Conservation (phyloP, 1,140 invertebrate species). For the Psilanteris sp. region DNA sequence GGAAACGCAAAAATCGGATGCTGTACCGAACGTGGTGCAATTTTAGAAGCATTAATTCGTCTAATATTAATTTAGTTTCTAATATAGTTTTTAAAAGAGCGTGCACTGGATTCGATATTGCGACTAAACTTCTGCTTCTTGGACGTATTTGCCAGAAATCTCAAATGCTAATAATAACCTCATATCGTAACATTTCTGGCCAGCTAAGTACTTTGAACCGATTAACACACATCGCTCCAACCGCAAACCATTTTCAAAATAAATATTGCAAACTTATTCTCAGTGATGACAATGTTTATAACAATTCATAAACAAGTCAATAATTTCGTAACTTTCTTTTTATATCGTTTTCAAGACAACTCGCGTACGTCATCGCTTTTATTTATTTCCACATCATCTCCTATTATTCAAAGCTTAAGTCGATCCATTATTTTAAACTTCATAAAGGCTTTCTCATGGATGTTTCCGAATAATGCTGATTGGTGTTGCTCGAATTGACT, state of each 20-base stretch:
- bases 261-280: not conserved
- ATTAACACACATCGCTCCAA: constrained; percentile 43
- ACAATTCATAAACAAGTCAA: too few relatives aligned
- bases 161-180: constrained; percentile 51
- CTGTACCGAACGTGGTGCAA: too few relatives aligned
- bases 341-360: too few relatives aligned
- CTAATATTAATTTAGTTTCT: constrained; percentile 13
- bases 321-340: too few relatives aligned
- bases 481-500: constrained; percentile 52
- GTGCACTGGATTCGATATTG: constrained; percentile 4
- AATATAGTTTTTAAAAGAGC: not conserved
- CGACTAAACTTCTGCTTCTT: constrained; percentile 18
- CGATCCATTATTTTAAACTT: constrained; percentile 46
- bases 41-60: too few relatives aligned
- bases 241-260: not conserved
- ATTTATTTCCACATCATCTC: too few relatives aligned
- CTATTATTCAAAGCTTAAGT: constrained; percentile 24
- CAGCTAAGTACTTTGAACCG: constrained; percentile 44
- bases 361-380: too few relatives aligned
- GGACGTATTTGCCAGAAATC: constrained; percentile 32
- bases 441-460: constrained; percentile 23
- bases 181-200: constrained; percentile 37
- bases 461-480: constrained; percentile 55
- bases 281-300: too few relatives aligned
- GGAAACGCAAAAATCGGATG: too few relatives aligned